These are phyloP conservation scores for Fulmarus glacialis DNA, from an alignment of 2,113 vertebrate genomes.

Conservation along the genomic window DNA sequence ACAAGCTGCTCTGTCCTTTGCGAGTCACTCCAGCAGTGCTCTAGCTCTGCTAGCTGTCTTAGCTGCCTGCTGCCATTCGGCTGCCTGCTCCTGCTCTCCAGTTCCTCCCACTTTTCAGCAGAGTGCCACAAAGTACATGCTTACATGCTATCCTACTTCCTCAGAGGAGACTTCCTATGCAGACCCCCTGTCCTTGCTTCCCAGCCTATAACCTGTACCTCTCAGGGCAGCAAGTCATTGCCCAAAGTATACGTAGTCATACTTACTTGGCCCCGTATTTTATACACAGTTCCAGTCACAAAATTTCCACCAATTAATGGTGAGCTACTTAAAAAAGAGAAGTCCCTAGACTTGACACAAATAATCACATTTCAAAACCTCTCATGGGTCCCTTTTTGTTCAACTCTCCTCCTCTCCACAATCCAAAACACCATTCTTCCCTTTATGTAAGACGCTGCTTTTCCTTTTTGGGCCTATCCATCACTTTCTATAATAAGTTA, in stretches of 20 bases:
- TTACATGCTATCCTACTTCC: not conserved
- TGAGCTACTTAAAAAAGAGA: not conserved
- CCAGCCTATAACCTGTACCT: not conserved
- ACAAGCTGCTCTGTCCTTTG: not conserved
- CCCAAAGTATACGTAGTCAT: not conserved
- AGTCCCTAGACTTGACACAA: not conserved
- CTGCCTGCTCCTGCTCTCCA: not conserved
- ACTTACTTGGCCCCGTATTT: not conserved
- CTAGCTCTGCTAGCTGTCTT: not conserved
- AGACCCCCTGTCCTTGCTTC: not conserved
- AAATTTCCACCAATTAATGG: not conserved
- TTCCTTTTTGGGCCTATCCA: not conserved
- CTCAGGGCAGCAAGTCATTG: not conserved
- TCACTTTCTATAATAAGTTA: not conserved
- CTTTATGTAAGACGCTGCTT: not conserved
- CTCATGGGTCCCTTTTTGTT: not conserved
- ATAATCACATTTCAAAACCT: not conserved
- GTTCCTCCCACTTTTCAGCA: not conserved
- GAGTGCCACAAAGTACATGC: not conserved
- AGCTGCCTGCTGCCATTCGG: not conserved
- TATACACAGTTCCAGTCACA: not conserved
- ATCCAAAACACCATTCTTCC: not conserved
- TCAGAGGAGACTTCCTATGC: not conserved
- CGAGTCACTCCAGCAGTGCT: not conserved
- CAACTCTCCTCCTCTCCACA: not conserved